A percentile compares a stretch with the other conserved stretches of the same genome.
phyloP scores from a whole-genome alignment of 2,888 invertebrate genomes.

The Tetrapedia diversipes region DNA sequence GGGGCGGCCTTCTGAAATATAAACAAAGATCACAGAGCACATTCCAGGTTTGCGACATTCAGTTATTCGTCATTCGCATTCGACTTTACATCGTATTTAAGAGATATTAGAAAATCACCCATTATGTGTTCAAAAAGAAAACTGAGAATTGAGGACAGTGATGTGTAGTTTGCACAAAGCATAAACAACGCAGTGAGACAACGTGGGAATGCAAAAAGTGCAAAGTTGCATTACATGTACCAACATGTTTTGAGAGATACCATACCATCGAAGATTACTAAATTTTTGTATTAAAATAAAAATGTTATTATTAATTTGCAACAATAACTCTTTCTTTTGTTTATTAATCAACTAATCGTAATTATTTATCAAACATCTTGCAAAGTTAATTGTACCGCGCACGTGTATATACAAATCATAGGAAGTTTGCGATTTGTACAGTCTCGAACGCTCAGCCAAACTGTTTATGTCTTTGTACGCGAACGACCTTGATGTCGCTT shows the following conservation, averaged over 20 bases:
- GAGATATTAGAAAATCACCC: too few relatives aligned
- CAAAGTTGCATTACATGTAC: slow-evolving; percentile 33
- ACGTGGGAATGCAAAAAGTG: too few relatives aligned
- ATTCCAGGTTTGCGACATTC: too few relatives aligned
- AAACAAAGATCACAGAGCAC: too few relatives aligned
- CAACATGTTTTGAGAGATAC: slow-evolving; percentile 33
- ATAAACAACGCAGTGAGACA: too few relatives aligned
- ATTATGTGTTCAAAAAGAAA: too few relatives aligned
- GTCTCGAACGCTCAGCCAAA: slow-evolving; percentile 37
- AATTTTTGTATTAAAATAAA: slow-evolving; percentile 25
- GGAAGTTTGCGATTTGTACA: slow-evolving; percentile 36
- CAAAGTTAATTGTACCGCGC: slow-evolving; percentile 46
- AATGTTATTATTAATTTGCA: slow-evolving; percentile 33
- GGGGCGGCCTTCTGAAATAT: too few relatives aligned
- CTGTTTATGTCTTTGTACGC: slow-evolving; percentile 27
- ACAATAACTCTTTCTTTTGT: slow-evolving; percentile 40
- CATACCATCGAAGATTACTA: slow-evolving; percentile 31
- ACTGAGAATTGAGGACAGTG: too few relatives aligned
- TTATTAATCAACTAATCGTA: slow-evolving; percentile 39
- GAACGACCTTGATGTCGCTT: slow-evolving; percentile 46
- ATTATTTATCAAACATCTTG: too few relatives aligned
- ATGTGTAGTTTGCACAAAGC: too few relatives aligned
- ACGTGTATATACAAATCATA: slow-evolving; percentile 35
- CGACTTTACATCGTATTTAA: too few relatives aligned
- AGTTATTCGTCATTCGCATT: too few relatives aligned